Conservation (phyloP, 2,113 vertebrate species). For the Panurus biarmicus region DNA sequence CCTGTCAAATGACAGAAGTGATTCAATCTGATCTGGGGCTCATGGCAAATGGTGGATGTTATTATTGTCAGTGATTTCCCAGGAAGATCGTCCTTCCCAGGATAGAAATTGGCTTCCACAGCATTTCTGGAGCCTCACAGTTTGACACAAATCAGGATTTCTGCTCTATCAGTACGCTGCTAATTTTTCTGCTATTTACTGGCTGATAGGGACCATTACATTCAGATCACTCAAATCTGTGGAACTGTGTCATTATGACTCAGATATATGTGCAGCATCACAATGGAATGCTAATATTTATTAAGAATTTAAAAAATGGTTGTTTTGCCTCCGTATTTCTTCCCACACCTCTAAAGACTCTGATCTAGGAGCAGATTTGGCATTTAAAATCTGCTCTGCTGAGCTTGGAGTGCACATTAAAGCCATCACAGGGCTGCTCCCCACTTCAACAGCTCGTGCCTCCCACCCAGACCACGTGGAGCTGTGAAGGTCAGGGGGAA, state of each 20-base stretch:
- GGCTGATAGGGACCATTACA: not conserved
- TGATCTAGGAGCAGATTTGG: not conserved
- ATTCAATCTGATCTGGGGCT: not conserved
- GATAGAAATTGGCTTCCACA: not conserved
- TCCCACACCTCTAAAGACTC: not conserved
- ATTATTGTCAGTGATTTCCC: slow-evolving; percentile 43
- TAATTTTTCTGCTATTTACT: not conserved
- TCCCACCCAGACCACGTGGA: not conserved
- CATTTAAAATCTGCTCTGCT: not conserved
- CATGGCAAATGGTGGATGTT: not conserved
- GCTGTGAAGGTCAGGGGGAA: not conserved
- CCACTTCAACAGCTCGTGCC: not conserved
- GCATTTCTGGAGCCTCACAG: not conserved
- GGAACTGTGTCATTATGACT: not conserved
- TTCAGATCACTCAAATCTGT: not conserved
- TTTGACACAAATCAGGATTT: not conserved
- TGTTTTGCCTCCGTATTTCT: not conserved
- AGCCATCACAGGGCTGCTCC: not conserved
- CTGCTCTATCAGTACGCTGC: not conserved
- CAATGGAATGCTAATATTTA: not conserved
- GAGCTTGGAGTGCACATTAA: not conserved
- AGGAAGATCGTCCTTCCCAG: not conserved
- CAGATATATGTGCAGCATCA: not conserved
- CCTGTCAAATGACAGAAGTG: slow-evolving; percentile 15
- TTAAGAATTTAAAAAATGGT: not conserved